Evolutionary conservation across 92 coral and sea anemone species (phyloP), one percentile per base, ranked within the genome.

Genomic region (Umimayanthus kanabou): DNA sequence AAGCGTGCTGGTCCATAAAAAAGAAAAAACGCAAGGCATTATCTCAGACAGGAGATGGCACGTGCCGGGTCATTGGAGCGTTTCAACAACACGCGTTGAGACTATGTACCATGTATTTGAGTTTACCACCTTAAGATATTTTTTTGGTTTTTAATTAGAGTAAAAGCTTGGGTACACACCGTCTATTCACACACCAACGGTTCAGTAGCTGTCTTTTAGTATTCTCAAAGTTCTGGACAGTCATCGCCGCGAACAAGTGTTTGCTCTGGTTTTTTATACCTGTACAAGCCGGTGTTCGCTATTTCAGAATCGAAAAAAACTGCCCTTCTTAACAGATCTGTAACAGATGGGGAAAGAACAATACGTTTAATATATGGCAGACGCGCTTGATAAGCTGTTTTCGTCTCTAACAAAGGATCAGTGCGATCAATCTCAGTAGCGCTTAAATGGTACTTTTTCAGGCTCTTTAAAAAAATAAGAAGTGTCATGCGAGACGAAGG

Each of bases 281-380:
- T 47, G 58, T 29, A 45, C 2, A 66, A 14, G 33, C 40, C 39
- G 28, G 15, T 64, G 61, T 66, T 3, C 50, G 73, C 4, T 67
- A 70, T 16, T 69, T 71, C 65, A 25, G 76, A 43, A 70, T 23
- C 2, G 67, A 18, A 9, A 20, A 82, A 83, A 83, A 83, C 77
- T 83, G 87, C 6, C 78, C 30, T 14, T 18, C 87, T 70, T 43
- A 47, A 67, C 87, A 83, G 66, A 16, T 45, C 11, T 49, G 65
- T 13, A 83, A 83, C 87, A 83, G 87, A 83, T 83, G 87, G 77
- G 65, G 11, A 22, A 64, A 26, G 78, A 70, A 83, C 87, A 83
- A 83, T 42, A 49, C 71, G 20, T 8, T 20, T n/a, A n/a, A n/a
- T n/a, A 15, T 11, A 4, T 81, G 64, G n/a, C 85, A 81, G 85